Evolutionary conservation across 2,797 vertebrate species (phyloP).

Genomic region (Pantherophis alleghaniensis): DNA sequence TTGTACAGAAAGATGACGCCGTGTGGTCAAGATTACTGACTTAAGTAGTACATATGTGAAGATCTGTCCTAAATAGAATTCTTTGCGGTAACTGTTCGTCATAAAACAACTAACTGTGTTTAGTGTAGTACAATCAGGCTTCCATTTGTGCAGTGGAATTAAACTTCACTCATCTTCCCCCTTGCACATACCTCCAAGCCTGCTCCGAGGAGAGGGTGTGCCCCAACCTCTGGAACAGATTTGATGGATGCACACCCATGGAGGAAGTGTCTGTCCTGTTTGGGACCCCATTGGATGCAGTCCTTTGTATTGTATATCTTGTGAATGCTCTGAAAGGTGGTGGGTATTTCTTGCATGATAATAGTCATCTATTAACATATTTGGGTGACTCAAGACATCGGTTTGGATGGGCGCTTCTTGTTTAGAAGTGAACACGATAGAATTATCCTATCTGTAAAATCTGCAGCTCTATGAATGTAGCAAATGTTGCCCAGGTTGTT

Average conservation of each 20-base stretch:
- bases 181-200: neutral
- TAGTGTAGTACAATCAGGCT: neutral
- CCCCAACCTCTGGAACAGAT: neutral
- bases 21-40: neutral
- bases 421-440: neutral
- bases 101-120: neutral
- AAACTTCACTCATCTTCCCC: neutral
- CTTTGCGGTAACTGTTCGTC: neutral
- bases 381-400: neutral
- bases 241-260: neutral
- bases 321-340: slow-evolving; percentile 19
- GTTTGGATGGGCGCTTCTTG: neutral
- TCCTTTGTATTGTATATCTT: slow-evolving; percentile 1
- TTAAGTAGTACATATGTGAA: neutral
- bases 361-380: slow-evolving; percentile 8
- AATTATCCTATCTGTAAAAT: slow-evolving; percentile 13
- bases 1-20: neutral
- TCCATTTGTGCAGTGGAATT: neutral
- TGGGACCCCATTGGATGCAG: neutral
- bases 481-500: neutral
- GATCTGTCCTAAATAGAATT: neutral
- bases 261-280: neutral
- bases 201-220: neutral
- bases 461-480: neutral
- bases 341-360: slow-evolving; percentile 19